Conservation (phyloP, 2,113 vertebrate genomes). For the Scatophagus argus region DNA sequence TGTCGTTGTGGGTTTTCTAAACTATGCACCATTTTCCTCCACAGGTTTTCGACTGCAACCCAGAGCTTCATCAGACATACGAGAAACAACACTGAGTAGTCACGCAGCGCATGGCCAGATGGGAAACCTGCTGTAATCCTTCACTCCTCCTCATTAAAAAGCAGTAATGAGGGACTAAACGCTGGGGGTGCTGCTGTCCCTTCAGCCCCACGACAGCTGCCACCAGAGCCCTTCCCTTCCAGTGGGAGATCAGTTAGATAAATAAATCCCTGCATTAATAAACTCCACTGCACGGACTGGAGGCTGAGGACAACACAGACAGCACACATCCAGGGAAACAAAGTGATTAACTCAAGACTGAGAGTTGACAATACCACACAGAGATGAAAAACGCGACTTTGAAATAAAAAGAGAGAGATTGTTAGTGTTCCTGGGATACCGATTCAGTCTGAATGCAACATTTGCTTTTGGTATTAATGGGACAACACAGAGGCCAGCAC, state of each 20-base stretch:
- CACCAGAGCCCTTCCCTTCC: slow-evolving; percentile 31
- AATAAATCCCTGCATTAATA: slow-evolving; percentile 76
- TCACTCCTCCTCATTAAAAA: slow-evolving; percentile 76
- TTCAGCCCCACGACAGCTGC: slow-evolving; percentile 72
- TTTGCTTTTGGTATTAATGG: background rate
- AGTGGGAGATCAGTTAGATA: slow-evolving; percentile 66
- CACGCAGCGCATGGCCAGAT: slow-evolving; percentile 58
- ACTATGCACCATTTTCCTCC: slow-evolving; percentile 3
- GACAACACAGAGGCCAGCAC: background rate
- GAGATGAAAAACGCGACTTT: slow-evolving; percentile 1
- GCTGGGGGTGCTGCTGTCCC: slow-evolving; percentile 42
- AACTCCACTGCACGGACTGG: slow-evolving; percentile 27
- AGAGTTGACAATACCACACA: slow-evolving; percentile 23
- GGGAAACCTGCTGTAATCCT: slow-evolving; percentile 66
- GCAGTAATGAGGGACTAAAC: slow-evolving; percentile 76
- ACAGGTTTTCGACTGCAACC: slow-evolving; percentile 20
- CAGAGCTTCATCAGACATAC: slow-evolving; percentile 24
- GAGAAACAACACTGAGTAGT: slow-evolving; percentile 34
- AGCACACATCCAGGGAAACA: slow-evolving; percentile 22
- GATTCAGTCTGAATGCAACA: slow-evolving; percentile 1
- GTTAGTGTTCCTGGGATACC: background rate
- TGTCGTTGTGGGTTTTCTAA: background rate
- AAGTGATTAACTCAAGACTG: slow-evolving; percentile 33
- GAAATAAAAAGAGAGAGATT: background rate
- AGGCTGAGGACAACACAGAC: slow-evolving; percentile 27